A percentile compares a stretch with the other conserved stretches of the same genome.
phyloP scores from a whole-genome alignment of 2,113 vertebrate species.

The Sus scrofa region T2T-Sscrofa CM000819.6:31127501-31128000 shows the following conservation, averaged over 20 bases:
- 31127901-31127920: background rate
- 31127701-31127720: background rate
- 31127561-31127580: background rate
- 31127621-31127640: slow-evolving; percentile 2
- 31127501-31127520: background rate
- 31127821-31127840: background rate
- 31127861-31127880: slow-evolving; percentile 65
- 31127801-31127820: background rate
- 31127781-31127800: background rate
- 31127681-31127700: background rate
- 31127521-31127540: background rate
- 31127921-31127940: background rate
- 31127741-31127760: slow-evolving; percentile 14
- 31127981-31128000: background rate
- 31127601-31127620: background rate
- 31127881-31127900: slow-evolving; percentile 11
- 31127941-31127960: background rate
- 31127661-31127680: background rate
- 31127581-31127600: slow-evolving; percentile 34
- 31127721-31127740: background rate
- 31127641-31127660: background rate
- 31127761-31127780: slow-evolving; percentile 25
- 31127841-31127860: background rate
- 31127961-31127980: background rate
- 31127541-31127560: background rate